Evolutionary conservation across 2,888 invertebrate species (phyloP), one percentile per base, ranked within the genome.

Genomic region (Torymus tubicola): DNA sequence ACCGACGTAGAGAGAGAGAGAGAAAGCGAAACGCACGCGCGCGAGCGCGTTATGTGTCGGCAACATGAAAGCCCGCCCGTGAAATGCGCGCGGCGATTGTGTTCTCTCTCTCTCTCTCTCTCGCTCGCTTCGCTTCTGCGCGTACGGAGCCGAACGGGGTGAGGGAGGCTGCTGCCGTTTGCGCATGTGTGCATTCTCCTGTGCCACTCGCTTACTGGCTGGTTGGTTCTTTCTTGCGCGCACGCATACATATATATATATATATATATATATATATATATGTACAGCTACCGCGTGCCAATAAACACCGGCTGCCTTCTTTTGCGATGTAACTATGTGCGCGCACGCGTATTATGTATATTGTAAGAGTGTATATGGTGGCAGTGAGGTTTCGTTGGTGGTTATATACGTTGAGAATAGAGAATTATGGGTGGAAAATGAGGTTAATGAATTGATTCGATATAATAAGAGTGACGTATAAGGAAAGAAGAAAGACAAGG

Each of bases 1-100:
- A 42, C 61, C 52, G 58, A n/a, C 42, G 16, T 31, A 55, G 11
- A 55, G 11, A 14, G 70, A 50, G 77, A 16, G 55, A 12, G 24
- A 55, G 11, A 42, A 42, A 14, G 70, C 21, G 77, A 16, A 42
- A 12, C 21, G 57, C 14, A 55, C 14, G 65, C 69, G 70, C 57
- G 63, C 24, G 52, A n/a, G 14, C n/a, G 70, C 81, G 73, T 81
- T 83, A 84, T 75, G 82, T 78, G 87, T 85, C 87, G 88, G 87
- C 87, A 83, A 87, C 87, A 86, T 87, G 86, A 88, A 87, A 86
- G 87, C 83, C 78, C 81, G 83, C 84, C 80, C 86, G 86, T 87
- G 86, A 87, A 87, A 86, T 76, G 75, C 85, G 86, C 86, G 85
- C 84, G 84, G 84, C 86, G 85, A 87, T 87, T 87, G 87, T 86